Conservation (phyloP, 2,797 vertebrate genomes). For the Eutrigla gurnardus region DNA sequence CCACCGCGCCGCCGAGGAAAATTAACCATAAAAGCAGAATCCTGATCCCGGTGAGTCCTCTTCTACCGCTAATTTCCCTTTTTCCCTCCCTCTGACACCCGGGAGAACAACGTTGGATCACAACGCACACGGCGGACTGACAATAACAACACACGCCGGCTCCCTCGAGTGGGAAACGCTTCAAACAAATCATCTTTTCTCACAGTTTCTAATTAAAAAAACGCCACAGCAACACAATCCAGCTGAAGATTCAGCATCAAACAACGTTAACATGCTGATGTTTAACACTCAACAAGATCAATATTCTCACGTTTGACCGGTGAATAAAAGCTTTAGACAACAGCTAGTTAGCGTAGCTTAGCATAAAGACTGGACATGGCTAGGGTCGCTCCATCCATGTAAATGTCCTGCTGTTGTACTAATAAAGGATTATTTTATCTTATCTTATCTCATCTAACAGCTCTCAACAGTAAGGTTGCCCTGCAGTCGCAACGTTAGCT, state of each 20-base stretch:
- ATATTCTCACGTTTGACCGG: too few relatives aligned
- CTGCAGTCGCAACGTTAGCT: too few relatives aligned
- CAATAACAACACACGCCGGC: constrained; percentile 31
- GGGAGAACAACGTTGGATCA: constrained; percentile 34
- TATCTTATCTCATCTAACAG: too few relatives aligned
- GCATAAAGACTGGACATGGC: background rate
- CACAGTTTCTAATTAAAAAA: constrained; percentile 54
- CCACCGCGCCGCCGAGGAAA: constrained; percentile 65
- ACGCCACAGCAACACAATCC: background rate
- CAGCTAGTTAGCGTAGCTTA: background rate
- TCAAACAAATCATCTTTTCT: constrained; percentile 50
- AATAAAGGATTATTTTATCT: too few relatives aligned
- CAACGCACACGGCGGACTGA: constrained; percentile 35
- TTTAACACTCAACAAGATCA: too few relatives aligned
- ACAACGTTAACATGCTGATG: background rate
- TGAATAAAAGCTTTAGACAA: too few relatives aligned
- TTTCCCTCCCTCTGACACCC: constrained; percentile 31
- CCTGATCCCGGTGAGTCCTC: constrained; percentile 43
- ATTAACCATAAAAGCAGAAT: constrained; percentile 62
- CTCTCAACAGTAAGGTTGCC: too few relatives aligned
- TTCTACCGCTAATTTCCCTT: constrained; percentile 44
- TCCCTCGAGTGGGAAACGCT: constrained; percentile 25
- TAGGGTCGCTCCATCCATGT: too few relatives aligned
- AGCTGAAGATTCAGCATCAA: background rate
- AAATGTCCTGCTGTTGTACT: too few relatives aligned